A percentile compares a stretch with the other conserved stretches of the same genome.
These are phyloP conservation scores for Drosophila heteroneura DNA, from an alignment of 2,888 invertebrate species.

Conservation along the genomic window DNA sequence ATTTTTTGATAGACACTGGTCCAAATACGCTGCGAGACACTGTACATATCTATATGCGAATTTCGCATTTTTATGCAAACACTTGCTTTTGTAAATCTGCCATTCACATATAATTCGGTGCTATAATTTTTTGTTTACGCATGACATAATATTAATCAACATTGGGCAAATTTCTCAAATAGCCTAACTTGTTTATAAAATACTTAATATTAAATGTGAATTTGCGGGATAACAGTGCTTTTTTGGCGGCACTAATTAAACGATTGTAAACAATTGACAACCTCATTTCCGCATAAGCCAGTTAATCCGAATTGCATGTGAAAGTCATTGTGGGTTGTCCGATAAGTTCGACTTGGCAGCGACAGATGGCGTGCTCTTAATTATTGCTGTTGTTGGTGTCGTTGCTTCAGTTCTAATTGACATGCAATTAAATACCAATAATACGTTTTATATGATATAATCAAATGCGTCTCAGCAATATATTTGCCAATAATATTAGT, in stretches of 20 bases:
- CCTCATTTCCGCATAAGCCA: conserved; percentile 68
- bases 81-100: conserved; percentile 21
- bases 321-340: conserved; percentile 37
- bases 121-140: conserved; percentile 30
- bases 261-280: conserved; percentile 38
- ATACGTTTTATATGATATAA: conserved; percentile 4
- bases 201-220: conserved; percentile 1
- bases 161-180: conserved; percentile 12
- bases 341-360: conserved; percentile 33
- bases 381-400: conserved; percentile 31
- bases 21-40: no score
- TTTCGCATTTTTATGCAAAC: conserved; percentile 39
- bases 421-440: conserved; percentile 32
- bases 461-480: conserved; percentile 2
- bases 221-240: conserved; percentile 30
- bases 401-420: conserved; percentile 55
- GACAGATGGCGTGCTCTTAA: conserved; percentile 59
- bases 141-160: conserved; percentile 57
- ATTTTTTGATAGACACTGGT: no score
- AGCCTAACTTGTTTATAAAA: conserved; percentile 22
- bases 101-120: conserved; percentile 45
- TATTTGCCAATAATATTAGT: not conserved
- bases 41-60: conserved; percentile 31
- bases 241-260: conserved; percentile 46
- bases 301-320: conserved; percentile 39